These are phyloP conservation scores for Vombatus ursinus DNA, from an alignment of 2,113 vertebrate genomes.

Conservation along the genomic window DNA sequence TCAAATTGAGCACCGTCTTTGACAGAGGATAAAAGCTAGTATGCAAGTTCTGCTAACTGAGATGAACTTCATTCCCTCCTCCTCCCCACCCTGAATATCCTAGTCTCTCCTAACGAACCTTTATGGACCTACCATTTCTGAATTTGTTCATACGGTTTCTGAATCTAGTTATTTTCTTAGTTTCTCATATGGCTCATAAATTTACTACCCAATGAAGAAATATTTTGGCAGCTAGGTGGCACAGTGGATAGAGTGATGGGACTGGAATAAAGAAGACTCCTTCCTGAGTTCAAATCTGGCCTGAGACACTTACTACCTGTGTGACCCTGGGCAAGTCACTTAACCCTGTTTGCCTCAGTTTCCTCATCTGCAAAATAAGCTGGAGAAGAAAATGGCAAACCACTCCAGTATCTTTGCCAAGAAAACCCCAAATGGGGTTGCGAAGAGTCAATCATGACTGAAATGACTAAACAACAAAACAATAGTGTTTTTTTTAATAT, in stretches of 20 bases:
- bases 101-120: neutral
- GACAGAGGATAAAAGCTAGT: neutral
- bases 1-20: neutral
- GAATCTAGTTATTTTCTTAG: neutral
- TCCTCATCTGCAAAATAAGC: too few species aligned
- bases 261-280: too few species aligned
- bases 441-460: too few species aligned
- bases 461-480: too few species aligned
- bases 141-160: neutral
- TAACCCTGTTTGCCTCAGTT: too few species aligned
- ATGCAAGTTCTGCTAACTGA: neutral
- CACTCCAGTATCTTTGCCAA: too few species aligned
- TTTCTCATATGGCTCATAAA: constrained; percentile 19
- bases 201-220: constrained; percentile 3
- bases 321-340: too few species aligned
- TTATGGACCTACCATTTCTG: neutral
- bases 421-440: neutral
- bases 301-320: too few species aligned
- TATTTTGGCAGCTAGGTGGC: too few species aligned
- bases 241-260: too few species aligned
- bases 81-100: neutral
- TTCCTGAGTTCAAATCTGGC: too few species aligned
- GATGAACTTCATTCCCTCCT: neutral
- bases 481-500: neutral
- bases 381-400: too few species aligned